Evolutionary conservation across 2,113 vertebrate species (phyloP).

Genomic region (Pungitius pungitius): DNA sequence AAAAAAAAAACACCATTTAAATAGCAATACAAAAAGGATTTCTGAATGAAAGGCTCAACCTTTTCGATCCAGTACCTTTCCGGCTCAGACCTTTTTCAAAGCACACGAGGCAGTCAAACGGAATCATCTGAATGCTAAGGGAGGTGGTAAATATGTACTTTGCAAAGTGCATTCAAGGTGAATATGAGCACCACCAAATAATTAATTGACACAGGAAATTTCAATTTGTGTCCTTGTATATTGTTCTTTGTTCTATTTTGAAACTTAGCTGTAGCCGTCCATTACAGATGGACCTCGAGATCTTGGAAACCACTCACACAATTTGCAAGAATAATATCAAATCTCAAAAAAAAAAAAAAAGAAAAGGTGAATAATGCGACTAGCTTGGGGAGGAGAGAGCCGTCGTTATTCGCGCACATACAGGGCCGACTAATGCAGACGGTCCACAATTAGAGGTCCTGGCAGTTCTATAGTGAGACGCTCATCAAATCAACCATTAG

Average conservation of each 20-base stretch:
- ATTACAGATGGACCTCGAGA: conserved; percentile 18
- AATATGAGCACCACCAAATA: conserved; percentile 59
- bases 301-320: conserved; percentile 51
- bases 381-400: neutral
- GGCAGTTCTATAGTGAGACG: neutral
- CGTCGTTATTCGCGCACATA: neutral
- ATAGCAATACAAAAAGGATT: conserved; percentile 86
- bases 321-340: conserved; percentile 56
- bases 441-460: neutral
- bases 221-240: conserved; percentile 55
- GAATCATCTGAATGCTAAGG: conserved; percentile 49
- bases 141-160: conserved; percentile 49
- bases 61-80: conserved; percentile 53
- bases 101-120: conserved; percentile 55
- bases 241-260: conserved; percentile 30
- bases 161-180: conserved; percentile 30
- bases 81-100: conserved; percentile 28
- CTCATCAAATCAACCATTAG: neutral
- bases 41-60: conserved; percentile 77
- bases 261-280: conserved; percentile 29
- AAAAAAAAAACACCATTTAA: conserved; percentile 76
- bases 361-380: conserved; percentile 12
- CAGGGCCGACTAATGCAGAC: neutral
- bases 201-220: conserved; percentile 68
- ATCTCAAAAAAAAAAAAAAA: conserved; percentile 31